phyloP scores from a whole-genome alignment of 92 coral and sea anemone genomes.

The Phenganax marumi region DNA sequence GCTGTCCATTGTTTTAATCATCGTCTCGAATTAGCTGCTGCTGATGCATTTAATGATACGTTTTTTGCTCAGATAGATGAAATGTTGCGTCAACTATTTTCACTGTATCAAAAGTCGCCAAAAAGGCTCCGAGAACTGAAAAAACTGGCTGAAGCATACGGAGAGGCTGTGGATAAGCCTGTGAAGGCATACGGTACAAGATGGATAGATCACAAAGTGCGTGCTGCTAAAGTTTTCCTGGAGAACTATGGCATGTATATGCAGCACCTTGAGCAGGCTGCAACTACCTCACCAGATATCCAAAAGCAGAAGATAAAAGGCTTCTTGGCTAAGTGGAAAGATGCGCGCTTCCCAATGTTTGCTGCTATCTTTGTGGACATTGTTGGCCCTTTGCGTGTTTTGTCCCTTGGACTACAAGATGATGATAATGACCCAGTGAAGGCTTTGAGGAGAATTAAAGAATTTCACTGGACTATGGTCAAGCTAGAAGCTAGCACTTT shows the following conservation, averaged over 20 bases:
- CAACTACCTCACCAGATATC: conserved; percentile 8
- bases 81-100: background rate
- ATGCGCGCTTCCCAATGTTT: conserved; percentile 37
- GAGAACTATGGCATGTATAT: conserved; percentile 9
- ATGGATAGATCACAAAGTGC: conserved; percentile 4
- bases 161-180: conserved; percentile 1
- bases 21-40: conserved; percentile 27
- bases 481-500: conserved; percentile 7
- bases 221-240: background rate
- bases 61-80: conserved; percentile 13
- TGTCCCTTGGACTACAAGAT: conserved; percentile 35
- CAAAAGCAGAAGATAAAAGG: conserved; percentile 33
- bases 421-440: conserved; percentile 21
- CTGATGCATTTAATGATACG: conserved; percentile 8
- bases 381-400: conserved; percentile 38
- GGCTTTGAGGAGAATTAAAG: conserved; percentile 38
- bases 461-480: conserved; percentile 32
- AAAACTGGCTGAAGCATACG: conserved; percentile 19
- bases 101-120: conserved; percentile 32
- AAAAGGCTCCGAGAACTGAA: conserved; percentile 21
- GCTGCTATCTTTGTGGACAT: conserved; percentile 28
- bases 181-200: conserved; percentile 1
- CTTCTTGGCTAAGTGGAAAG: conserved; percentile 27
- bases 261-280: conserved; percentile 12
- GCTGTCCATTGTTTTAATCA: conserved; percentile 9